phyloP scores from a whole-genome alignment of 2,113 vertebrate genomes.

The Phodopus roborovskii region DNA sequence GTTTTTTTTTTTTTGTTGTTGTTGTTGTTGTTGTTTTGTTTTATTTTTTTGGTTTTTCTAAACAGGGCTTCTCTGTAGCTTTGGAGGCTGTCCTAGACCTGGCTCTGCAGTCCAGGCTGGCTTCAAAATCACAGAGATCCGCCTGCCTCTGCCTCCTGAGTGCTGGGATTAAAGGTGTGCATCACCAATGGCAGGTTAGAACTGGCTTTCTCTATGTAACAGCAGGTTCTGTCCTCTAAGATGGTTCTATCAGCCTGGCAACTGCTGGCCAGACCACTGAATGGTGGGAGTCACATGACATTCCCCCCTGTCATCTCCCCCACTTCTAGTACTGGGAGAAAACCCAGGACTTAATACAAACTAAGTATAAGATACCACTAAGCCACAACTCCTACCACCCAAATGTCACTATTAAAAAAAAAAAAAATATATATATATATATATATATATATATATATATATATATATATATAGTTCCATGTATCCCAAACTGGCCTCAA shows the following conservation, averaged over 20 bases:
- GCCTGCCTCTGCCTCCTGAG: background rate
- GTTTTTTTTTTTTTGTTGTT: no score
- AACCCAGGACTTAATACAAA: background rate
- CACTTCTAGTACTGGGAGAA: background rate
- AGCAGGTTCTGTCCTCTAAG: constrained; percentile 50
- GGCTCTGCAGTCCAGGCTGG: background rate
- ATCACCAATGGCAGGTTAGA: no score
- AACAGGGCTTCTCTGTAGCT: no score
- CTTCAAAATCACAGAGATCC: background rate
- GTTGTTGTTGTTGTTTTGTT: no score
- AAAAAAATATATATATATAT: no score
- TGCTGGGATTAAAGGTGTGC: background rate
- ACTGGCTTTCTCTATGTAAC: background rate
- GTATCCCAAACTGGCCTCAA: background rate
- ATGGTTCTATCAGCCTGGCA: background rate
- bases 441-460: no score
- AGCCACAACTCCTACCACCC: background rate
- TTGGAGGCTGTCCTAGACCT: background rate
- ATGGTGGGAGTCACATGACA: background rate
- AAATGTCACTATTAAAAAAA: background rate
- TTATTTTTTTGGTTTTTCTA: no score
- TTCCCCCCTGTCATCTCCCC: background rate
- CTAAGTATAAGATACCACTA: background rate
- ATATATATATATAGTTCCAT: no score
- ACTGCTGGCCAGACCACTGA: constrained; percentile 14